Evolutionary conservation across 2,888 invertebrate genomes (phyloP), one percentile per base, ranked within the genome.

Genomic region (Mylabris sibirica): DNA sequence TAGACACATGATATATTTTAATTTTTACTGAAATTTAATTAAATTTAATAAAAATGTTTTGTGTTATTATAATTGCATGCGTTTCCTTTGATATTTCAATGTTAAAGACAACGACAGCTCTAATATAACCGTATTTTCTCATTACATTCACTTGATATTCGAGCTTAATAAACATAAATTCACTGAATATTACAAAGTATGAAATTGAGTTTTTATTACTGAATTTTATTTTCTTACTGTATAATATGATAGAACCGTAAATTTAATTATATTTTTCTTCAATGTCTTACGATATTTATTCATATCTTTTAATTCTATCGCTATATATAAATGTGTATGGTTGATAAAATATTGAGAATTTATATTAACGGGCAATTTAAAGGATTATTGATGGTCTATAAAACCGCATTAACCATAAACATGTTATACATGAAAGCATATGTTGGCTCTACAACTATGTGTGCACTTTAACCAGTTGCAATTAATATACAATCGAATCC

Each of bases 371-470:
- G 69, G 73, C 72, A 71, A 75, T 77, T 72, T 75, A 74, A 75
- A 76, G 71, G 75, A 69, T 72, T 75, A 77, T 76, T 76, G 75
- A 77, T 76, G 74, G 73, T 72, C 76, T 66, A 72, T 77, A 76
- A 77, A 76, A 71, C 66, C 65, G 66, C 72, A 75, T 72, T 77
- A 74, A 75, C 72, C 72, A 72, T 72, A 72, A 72, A 72, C 72
- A 69, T 74, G 72, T 41, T 30, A 30, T 3, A 30, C n/a, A n/a
- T 6, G 30, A 68, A 59, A 20, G 44, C 64, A 63, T 71, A 71
- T 68, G 63, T 68, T 71, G 65, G 60, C 60, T 26, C 14, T 20
- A 38, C 22, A 38, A 41, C 22, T n/a, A 35, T 11, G 4, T 34
- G 5, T 38, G 20, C n/a, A 24, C 14, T 57, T 57, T 24, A 26